Evolutionary conservation across 53 echinoderm and acorn worm species (phyloP), one percentile per base, ranked within the genome.

Genomic region (Pentamera pediparva): DNA sequence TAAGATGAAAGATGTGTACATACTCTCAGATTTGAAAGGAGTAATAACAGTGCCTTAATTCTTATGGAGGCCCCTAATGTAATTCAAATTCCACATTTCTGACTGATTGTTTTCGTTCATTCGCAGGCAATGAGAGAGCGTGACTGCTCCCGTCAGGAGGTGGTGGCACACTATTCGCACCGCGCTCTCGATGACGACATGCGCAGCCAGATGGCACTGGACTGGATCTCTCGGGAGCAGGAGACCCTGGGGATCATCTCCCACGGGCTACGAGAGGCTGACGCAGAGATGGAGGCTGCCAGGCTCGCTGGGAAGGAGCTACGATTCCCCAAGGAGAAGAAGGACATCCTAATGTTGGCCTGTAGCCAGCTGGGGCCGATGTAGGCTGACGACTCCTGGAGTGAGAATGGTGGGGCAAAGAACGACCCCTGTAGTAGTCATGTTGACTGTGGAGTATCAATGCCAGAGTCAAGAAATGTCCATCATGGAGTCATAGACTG

Each of bases 191-290:
- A 96, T 59, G 96, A 96, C 40, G 96, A 96, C 86, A 91, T 96
- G 96, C 70, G 96, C 2, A 91, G 91, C 51, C 96, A 96, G 88
- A 96, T 96, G 96, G 96, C 96, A 11, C 86, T 96, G 15, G 96
- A 96, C 79, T 96, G 96, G 96, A 91, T 96, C 74, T 96, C 96
- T 1, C 61, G 96, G 20, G 96, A 96, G 65, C 96, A 96, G 83
- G 96, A 96, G 76, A 76, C 81, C n/a, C 40, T 70, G 5, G 83
- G 82, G 24, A 70, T 88, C 80, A 96, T 96, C 73, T 79, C 86
- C 31, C 57, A 76, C 33, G 88, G 91, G 76, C 81, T 96, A 22
- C 76, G 82, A 15, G 62, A 75, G 45, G 82, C 96, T 1, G 90
- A 96, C 26, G 79, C 77, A 26, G 96, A 91, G 75, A 96, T 96